Percentiles rank a stretch among this genome's conserved stretches.
Conservation (phyloP, 2,797 vertebrate genomes). For the Pempheris klunzingeri region DNA sequence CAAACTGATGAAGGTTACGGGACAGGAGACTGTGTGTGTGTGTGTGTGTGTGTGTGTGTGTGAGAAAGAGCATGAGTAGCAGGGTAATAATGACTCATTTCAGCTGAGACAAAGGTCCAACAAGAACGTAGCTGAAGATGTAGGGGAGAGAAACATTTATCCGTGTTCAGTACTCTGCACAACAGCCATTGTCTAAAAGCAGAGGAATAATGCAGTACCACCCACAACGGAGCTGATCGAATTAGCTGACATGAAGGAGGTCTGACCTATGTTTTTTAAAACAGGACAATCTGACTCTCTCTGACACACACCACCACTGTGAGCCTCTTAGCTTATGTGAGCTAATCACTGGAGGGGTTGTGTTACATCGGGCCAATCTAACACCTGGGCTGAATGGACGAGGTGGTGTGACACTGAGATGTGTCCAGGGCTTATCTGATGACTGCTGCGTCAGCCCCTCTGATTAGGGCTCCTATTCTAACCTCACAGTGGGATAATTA, state of each 20-base stretch:
- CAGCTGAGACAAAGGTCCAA: slow-evolving; percentile 46
- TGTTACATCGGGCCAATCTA: slow-evolving; percentile 86
- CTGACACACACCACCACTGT: slow-evolving; percentile 62
- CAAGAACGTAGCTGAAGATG: slow-evolving; percentile 28
- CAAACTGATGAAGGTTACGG: slow-evolving; percentile 65
- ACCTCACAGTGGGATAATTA: slow-evolving; percentile 81
- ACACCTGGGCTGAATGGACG: slow-evolving; percentile 84
- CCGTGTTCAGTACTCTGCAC: slow-evolving; percentile 19
- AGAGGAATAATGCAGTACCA: slow-evolving; percentile 66
- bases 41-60: slow-evolving; percentile 36
- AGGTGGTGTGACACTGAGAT: slow-evolving; percentile 75
- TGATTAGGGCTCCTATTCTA: slow-evolving; percentile 85
- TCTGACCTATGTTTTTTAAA: slow-evolving; percentile 70
- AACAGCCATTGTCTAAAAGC: slow-evolving; percentile 49
- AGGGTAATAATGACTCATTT: slow-evolving; percentile 52
- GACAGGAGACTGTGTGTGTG: slow-evolving; percentile 44
- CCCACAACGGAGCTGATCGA: slow-evolving; percentile 76
- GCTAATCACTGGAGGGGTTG: slow-evolving; percentile 84
- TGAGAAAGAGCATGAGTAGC: neutral
- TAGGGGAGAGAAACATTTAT: slow-evolving; percentile 62
- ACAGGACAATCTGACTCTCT: slow-evolving; percentile 69
- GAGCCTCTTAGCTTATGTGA: slow-evolving; percentile 83
- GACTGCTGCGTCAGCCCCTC: slow-evolving; percentile 78
- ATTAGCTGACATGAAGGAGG: slow-evolving; percentile 71
- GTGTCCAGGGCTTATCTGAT: slow-evolving; percentile 85